These are phyloP conservation scores for Bolborhynchus lineola DNA, from an alignment of 2,113 vertebrate genomes.

Conservation along the genomic window DNA sequence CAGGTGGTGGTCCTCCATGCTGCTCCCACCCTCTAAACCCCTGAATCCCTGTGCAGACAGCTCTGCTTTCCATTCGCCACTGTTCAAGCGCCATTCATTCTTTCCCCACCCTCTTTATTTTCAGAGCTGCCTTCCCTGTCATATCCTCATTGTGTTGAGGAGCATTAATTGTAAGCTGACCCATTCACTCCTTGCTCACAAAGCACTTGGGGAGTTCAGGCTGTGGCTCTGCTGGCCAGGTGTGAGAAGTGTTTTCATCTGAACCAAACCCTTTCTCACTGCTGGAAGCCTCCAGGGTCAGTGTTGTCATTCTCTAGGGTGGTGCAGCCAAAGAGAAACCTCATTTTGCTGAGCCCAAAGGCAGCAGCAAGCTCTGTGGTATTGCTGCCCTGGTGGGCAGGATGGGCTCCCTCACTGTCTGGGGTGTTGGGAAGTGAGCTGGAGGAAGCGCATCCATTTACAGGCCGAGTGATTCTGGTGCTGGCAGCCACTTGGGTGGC, in stretches of 20 bases:
- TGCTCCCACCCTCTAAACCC: background rate
- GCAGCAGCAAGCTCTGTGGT: background rate
- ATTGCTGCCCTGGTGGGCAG: background rate
- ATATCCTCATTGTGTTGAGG: background rate
- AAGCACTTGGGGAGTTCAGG: background rate
- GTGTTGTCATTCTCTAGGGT: background rate
- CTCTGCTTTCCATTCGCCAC: background rate
- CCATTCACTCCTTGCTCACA: background rate
- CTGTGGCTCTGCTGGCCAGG: background rate
- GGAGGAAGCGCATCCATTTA: constrained; percentile 74
- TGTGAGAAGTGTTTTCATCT: background rate
- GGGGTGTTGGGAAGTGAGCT: background rate
- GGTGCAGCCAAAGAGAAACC: constrained; percentile 8
- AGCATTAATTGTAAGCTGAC: background rate
- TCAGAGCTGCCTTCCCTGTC: background rate
- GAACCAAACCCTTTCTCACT: background rate
- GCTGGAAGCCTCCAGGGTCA: background rate
- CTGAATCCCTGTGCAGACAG: background rate
- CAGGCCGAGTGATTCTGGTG: background rate
- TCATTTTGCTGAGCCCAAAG: background rate
- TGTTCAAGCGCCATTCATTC: background rate
- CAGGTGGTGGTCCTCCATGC: background rate
- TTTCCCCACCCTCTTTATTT: background rate
- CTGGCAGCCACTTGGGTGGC: background rate
- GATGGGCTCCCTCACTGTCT: background rate